Evolutionary conservation across 1,140 invertebrate genomes (phyloP), one percentile per base, ranked within the genome.

Genomic region (Drosophila seguyi): DNA sequence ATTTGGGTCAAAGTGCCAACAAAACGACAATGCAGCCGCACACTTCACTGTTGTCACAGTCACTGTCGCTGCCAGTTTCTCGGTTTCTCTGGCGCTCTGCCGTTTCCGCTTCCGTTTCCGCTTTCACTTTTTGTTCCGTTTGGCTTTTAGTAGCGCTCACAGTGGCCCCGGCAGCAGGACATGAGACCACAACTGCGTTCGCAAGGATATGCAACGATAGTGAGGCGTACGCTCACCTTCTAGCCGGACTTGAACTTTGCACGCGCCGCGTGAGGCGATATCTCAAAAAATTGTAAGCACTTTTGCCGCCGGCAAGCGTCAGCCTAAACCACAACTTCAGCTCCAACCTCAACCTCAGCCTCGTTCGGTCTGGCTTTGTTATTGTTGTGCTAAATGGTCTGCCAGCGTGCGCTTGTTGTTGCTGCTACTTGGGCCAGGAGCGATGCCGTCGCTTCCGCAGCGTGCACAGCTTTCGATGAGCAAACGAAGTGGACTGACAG

Each of bases 401-500:
- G 50, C 31, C 52, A 38, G 57, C 53, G 45, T 42, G 62, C 41
- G 38, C 18, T 38, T 72, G 71, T 66, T 79, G 48, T 71, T 55
- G 56, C 76, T 58, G 56, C 34, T 48, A 20, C 25, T 41, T 5
- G n/a, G 45, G 38, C 34, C 22, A 36, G 18, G 42, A 67, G 44
- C 57, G 56, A 42, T 74, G 53, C 66, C 45, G 71, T 79, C 27
- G 73, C 77, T 80, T 76, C 82, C 87, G 87, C 62, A 81, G 65
- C 85, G 68, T 84, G 86, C 67, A 82, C 90, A 90, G 83, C 78
- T 91, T 87, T 75, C 90, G 73, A 86, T 78, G 86, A 92, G 80
- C 83, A 81, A 79, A 84, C 86, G 84, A 90, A 86, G 82, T 85
- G 76, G 68, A 92, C 90, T 92, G 83, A 81, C 41, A 67, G 57